Conservation (phyloP, 1,140 invertebrate species). For the Steinernema khuongi region DNA sequence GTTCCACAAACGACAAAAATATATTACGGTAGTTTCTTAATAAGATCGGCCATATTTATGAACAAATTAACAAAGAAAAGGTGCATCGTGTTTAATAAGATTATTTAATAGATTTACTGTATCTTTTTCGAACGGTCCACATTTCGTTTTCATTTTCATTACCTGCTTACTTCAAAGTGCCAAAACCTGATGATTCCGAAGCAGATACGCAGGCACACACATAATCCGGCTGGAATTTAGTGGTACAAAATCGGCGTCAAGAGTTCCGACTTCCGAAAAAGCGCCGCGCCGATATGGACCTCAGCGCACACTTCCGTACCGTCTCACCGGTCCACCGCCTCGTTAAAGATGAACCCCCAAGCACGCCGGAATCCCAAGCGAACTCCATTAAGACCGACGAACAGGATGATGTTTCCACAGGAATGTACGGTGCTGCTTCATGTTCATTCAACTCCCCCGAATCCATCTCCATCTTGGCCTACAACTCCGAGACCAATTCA, state of each 20-base stretch:
- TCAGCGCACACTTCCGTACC: slow-evolving; percentile 1
- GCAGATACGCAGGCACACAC: not conserved
- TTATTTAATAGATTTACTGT: too few relatives aligned
- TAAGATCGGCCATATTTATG: too few relatives aligned
- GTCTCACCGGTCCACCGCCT: not conserved
- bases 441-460: slow-evolving; percentile 12
- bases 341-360: not conserved
- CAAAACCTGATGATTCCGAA: slow-evolving; percentile 15
- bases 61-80: too few relatives aligned
- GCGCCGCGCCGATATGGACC: slow-evolving; percentile 20
- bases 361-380: slow-evolving; percentile 2
- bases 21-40: too few relatives aligned
- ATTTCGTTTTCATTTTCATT: too few relatives aligned
- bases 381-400: not conserved
- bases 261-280: slow-evolving; percentile 19
- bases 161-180: too few relatives aligned
- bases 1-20: not conserved
- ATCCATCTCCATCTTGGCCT: not conserved
- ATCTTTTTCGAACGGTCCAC: too few relatives aligned
- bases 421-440: not conserved
- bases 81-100: too few relatives aligned
- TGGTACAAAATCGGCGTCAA: slow-evolving; percentile 30
- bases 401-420: not conserved
- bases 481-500: not conserved
- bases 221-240: slow-evolving; percentile 19